Evolutionary conservation across 2,888 invertebrate species (phyloP).

Genomic region (Saturnia japonica): DNA sequence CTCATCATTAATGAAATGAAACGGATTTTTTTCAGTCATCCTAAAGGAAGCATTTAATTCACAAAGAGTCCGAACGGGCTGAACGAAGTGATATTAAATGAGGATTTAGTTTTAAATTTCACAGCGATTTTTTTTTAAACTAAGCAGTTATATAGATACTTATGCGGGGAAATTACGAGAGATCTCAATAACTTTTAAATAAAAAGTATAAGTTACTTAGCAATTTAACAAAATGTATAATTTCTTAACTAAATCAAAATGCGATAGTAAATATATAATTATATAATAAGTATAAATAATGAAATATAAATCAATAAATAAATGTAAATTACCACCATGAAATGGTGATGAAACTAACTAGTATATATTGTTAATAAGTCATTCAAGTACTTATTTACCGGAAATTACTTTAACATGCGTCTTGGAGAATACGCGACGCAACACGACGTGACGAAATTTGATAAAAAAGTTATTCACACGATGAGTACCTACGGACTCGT

Average conservation of each 20-base stretch:
- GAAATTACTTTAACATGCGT: background rate
- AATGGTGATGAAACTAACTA: no score
- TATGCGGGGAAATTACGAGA: background rate
- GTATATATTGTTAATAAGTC: no score
- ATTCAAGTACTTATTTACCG: background rate
- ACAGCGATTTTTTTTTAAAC: no score
- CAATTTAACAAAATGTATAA: background rate
- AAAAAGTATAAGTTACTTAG: background rate
- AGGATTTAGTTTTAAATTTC: background rate
- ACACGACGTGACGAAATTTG: slow-evolving; percentile 29
- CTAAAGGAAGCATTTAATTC: background rate
- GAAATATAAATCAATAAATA: no score
- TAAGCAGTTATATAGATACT: no score
- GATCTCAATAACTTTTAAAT: background rate
- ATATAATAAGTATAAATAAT: no score
- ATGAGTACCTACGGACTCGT: slow-evolving; percentile 28
- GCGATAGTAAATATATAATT: no score
- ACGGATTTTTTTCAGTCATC: background rate
- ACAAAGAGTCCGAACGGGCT: background rate
- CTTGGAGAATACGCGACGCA: slow-evolving; percentile 27
- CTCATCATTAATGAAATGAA: background rate
- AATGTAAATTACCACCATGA: no score
- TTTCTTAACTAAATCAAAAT: background rate
- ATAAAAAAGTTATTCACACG: slow-evolving; percentile 40
- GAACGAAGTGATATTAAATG: background rate